phyloP scores from a whole-genome alignment of 1,140 invertebrate genomes.

The Drosophila baimaii region DNA sequence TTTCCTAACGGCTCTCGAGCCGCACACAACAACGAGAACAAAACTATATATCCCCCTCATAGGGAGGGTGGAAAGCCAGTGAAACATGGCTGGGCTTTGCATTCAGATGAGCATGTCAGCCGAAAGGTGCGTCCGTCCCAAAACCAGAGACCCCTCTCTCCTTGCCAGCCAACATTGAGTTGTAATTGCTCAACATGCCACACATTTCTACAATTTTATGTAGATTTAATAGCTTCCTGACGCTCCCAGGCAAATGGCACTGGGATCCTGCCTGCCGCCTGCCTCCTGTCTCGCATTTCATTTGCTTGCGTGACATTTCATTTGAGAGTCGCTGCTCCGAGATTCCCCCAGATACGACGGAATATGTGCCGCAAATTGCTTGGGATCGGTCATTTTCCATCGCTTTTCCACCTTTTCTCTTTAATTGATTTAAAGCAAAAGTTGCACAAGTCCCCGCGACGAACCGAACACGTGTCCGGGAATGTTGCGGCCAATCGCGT shows the following conservation, averaged over 20 bases:
- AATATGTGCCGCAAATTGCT: constrained; percentile 40
- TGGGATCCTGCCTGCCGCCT: constrained; percentile 4
- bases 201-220: constrained; percentile 79
- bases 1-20: constrained; percentile 79
- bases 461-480: constrained; percentile 45
- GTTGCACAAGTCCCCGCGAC: constrained; percentile 14
- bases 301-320: constrained; percentile 80
- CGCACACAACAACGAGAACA: constrained; percentile 52
- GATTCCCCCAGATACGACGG: constrained; percentile 59
- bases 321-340: constrained; percentile 54
- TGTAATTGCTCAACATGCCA: constrained; percentile 82
- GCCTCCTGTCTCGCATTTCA: constrained; percentile 69
- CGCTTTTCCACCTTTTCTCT: neutral
- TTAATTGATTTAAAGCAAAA: constrained; percentile 58
- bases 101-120: constrained; percentile 81
- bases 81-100: constrained; percentile 56
- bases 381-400: constrained; percentile 36
- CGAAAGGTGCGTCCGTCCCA: constrained; percentile 64
- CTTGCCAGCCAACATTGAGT: constrained; percentile 47
- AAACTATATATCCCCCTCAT: constrained; percentile 38
- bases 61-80: constrained; percentile 19
- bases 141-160: neutral
- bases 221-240: constrained; percentile 81
- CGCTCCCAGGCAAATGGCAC: constrained; percentile 45
- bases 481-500: constrained; percentile 55